Evolutionary conservation across 2,888 invertebrate species (phyloP).

Genomic region (Smittia aterrima): DNA sequence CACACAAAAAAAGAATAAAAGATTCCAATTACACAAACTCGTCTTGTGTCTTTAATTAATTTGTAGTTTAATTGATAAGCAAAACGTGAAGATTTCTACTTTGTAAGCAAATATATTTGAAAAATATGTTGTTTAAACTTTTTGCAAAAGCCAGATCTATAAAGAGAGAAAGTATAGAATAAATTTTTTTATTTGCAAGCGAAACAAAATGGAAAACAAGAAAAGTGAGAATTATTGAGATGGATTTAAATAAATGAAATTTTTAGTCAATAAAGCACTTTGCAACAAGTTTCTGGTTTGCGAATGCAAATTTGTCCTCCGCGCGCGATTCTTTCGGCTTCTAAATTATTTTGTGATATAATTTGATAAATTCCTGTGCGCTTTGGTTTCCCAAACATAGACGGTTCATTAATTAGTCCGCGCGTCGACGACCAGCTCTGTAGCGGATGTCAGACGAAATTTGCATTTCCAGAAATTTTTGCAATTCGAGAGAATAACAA

Average conservation of each 20-base stretch:
- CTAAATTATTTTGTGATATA: background rate
- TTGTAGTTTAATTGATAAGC: conserved; percentile 15
- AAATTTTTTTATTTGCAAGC: conserved; percentile 9
- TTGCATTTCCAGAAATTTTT: background rate
- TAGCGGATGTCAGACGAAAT: background rate
- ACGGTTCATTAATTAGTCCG: background rate
- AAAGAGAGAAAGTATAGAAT: conserved; percentile 19
- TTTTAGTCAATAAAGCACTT: conserved; percentile 4
- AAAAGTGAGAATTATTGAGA: background rate
- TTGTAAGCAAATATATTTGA: conserved; percentile 14
- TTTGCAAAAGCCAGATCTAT: background rate
- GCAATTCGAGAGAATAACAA: background rate
- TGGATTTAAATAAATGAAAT: background rate
- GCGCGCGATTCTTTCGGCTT: background rate
- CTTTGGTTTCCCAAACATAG: background rate
- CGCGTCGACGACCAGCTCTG: background rate
- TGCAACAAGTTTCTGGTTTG: background rate
- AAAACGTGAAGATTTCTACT: conserved; percentile 11
- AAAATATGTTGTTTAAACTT: conserved; percentile 10
- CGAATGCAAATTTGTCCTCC: background rate
- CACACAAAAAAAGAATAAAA: background rate
- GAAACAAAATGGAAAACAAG: background rate
- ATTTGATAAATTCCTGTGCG: background rate
- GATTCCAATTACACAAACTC: background rate
- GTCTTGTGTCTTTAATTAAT: conserved; percentile 17